Evolutionary conservation across 2,888 invertebrate genomes (phyloP), one percentile per base, ranked within the genome.

Genomic region (Drosophila nr. perissopoda): DNA sequence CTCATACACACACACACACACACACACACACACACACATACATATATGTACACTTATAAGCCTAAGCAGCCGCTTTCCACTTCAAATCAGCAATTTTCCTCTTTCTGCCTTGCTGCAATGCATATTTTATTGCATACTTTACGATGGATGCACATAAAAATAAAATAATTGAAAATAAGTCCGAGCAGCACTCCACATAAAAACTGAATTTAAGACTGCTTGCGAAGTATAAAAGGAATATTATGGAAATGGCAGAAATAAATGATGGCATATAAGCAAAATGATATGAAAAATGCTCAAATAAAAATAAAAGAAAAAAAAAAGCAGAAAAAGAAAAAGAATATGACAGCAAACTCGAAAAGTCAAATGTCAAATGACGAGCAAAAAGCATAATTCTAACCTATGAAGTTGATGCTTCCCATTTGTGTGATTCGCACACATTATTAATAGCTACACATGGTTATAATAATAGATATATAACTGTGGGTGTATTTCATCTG

Each of bases 51-150:
- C 10, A 33, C 52, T 21, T 33, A 16, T 21, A 33, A 33, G 33
- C 33, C 8, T 33, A 33, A 21, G 21, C 21, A 53, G 33, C 33
- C 33, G 16, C 16, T 53, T 33, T 54, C 34, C 16, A 10, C 7
- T 25, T 36, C 18, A 27, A 27, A 29, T 27, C 27, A 54, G 27
- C 16, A 4, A 38, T 38, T 56, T 29, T 66, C 33, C 10, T 51
- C 59, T 61, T 52, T 18, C 42, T 31, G 51, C 38, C 7, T 10
- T 36, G 42, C 42, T 46, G 58, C 25, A 69, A 68, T 84, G 61
- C 62, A 71, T 52, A 77, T 81, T 83, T 88, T 62, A 83, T 74
- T 46, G 61, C 65, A 18, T 49, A 74, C 70, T 71, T 82, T 66
- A 38, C 49, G 52, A 27, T 53, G 46, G 27, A 42, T 56, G 42